phyloP scores from a whole-genome alignment of 2,888 invertebrate genomes.

The Melieria picta region DNA sequence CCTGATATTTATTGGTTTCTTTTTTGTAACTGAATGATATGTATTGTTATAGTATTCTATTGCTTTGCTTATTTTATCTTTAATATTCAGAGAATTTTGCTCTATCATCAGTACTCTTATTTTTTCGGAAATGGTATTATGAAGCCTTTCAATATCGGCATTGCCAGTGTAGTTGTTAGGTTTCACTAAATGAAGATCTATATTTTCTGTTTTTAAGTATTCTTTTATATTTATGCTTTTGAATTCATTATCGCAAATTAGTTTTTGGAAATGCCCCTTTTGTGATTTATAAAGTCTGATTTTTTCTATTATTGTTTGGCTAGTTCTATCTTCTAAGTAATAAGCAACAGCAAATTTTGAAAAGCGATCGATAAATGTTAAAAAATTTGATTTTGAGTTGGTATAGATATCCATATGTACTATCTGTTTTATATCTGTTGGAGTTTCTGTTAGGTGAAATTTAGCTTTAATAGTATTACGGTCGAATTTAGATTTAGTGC shows the following conservation, averaged over 20 bases:
- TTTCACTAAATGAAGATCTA: conserved; percentile 1
- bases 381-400: conserved; percentile 35
- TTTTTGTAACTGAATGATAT: conserved; percentile 1
- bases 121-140: conserved; percentile 2
- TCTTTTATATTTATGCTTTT: neutral
- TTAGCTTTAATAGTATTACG: neutral
- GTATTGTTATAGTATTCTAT: conserved; percentile 9
- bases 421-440: conserved; percentile 31
- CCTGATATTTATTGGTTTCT: conserved; percentile 7
- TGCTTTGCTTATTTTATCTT: conserved; percentile 3
- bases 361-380: conserved; percentile 34
- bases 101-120: neutral
- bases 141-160: neutral
- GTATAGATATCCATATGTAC: conserved; percentile 17
- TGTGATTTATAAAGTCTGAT: conserved; percentile 26
- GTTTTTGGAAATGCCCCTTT: conserved; percentile 22
- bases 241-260: conserved; percentile 29
- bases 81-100: neutral
- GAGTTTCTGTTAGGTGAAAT: conserved; percentile 13
- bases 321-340: conserved; percentile 13
- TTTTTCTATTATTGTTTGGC: conserved; percentile 33
- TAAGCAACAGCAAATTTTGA: neutral
- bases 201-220: neutral
- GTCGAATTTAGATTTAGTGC: conserved; percentile 11
- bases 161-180: neutral